Conservation (phyloP, 2,113 vertebrate genomes). For the Myxocyprinus asiaticus region DNA sequence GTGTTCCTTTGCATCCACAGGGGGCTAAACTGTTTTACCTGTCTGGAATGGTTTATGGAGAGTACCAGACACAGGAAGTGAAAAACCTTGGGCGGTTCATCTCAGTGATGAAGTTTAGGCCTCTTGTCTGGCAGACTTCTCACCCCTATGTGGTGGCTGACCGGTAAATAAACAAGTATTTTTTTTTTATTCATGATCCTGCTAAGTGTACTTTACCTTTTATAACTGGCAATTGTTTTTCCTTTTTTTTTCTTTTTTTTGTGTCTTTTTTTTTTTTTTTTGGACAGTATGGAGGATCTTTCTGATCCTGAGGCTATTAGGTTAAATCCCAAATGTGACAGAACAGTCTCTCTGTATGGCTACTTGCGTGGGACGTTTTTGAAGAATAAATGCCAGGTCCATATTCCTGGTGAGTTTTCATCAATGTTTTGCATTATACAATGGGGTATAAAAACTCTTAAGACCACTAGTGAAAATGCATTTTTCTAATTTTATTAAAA, state of each 20-base stretch:
- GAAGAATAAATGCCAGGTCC: constrained; percentile 90
- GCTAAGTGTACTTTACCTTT: not conserved
- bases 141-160: constrained; percentile 93
- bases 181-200: not conserved
- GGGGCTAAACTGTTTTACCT: constrained; percentile 89
- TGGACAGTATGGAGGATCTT: constrained; percentile 90
- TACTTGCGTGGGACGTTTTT: constrained; percentile 91
- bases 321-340: constrained; percentile 87
- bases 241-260: too few species aligned
- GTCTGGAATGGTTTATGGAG: constrained; percentile 92
- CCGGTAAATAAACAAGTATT: constrained; percentile 77
- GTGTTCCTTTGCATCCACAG: constrained; percentile 65
- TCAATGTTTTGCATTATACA: not conserved
- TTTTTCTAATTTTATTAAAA: too few species aligned
- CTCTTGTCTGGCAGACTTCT: constrained; percentile 91
- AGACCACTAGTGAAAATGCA: too few species aligned
- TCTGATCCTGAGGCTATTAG: constrained; percentile 91
- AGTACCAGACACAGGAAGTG: constrained; percentile 95
- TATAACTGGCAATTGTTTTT: constrained; percentile 2
- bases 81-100: constrained; percentile 96
- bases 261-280: too few species aligned
- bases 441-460: too few species aligned
- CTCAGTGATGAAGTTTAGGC: constrained; percentile 91
- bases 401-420: constrained; percentile 86
- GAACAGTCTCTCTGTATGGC: constrained; percentile 91